Evolutionary conservation across 2,888 invertebrate species (phyloP), one percentile per base, ranked within the genome.

Genomic region (Hanleya hanleyi): DNA sequence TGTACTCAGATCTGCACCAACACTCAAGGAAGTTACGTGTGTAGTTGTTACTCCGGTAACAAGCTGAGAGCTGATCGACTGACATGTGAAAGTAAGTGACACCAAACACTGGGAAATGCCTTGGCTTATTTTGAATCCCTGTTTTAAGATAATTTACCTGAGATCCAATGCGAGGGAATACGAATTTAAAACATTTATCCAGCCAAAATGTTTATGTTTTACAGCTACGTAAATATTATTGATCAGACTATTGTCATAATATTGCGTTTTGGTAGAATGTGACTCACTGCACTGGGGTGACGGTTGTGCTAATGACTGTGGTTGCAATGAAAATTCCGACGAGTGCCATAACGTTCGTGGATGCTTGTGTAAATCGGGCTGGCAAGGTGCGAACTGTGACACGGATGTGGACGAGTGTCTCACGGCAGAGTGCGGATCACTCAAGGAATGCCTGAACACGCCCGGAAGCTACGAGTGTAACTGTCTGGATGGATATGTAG

Each of bases 1-100:
- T 67, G 67, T 47, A 35, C 29, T 26, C 67, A 67, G 18, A 38
- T 22, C 29, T 67, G 67, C 29, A 67, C 29, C 32, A 67, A 67
- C 26, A 47, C 41, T 18, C 41, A 67, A 22, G 47, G 47, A 32
- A 47, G 67, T 15, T 67, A 41, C 29, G 29, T 29, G 15, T 67
- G 67, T 37, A 12, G 18, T 1, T 67, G 67, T 41, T 22, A 35
- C 15, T 18, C 67, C 32, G 67, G 67, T 26, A 41, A 38, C 41
- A 29, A 29, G 35, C 67, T 67, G 32, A 37, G 29, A 41, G 29
- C 67, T 33, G 67, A 67, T 33, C 9, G 35, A 41, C 41, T 47
- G 5, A 38, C 41, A 4, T 67, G 67, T 47, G 2, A 26, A 15
- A 32, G 57, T 57, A 29, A 57, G 29, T 57, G n/a, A n/a, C n/a